Evolutionary conservation across 2,888 invertebrate species (phyloP), one percentile per base, ranked within the genome.

Genomic region (Stenchaetothrips biformis): DNA sequence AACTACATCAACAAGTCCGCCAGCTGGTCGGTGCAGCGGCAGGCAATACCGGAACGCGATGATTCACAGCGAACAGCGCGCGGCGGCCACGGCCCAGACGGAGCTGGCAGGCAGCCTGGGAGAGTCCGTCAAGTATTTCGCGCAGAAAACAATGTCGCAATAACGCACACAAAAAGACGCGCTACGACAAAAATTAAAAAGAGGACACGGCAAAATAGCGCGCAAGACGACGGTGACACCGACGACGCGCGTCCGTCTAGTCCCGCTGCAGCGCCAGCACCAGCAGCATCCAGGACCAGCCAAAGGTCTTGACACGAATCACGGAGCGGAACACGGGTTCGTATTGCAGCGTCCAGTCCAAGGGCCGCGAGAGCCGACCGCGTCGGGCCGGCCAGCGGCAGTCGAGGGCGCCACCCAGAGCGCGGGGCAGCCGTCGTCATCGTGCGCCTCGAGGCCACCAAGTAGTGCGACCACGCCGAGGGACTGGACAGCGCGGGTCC

Each of bases 301-400:
- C 47, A 62, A 21, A 21, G 67, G 67, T 67, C 67, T 25, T 74
- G 67, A 74, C 67, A 74, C 67, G 67, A 74, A 74, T 74, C 67
- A 74, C 67, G 67, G 67, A 25, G 67, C 67, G 67, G 67, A 74
- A 74, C 67, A 21, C 25, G 67, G 11, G 11, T 7, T 21, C 67
- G 53, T 53, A 37, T 37, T 37, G 37, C 37, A 37, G 37, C 37
- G 37, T 37, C 37, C 37, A 4, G 4, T n/a, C n/a, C n/a, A n/a
- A n/a, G n/a, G n/a, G n/a, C n/a, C n/a, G n/a, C n/a, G n/a, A n/a
- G n/a, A n/a, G n/a, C n/a, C n/a, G n/a, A n/a, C n/a, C n/a, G n/a
- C n/a, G n/a, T n/a, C n/a, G 37, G 37, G 37, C 37, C 37, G 37
- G 37, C n/a, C n/a, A n/a, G 37, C 37, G 4, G 37, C 37, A 37